Conservation (phyloP, 2,113 vertebrate species). For the Nannobrachium achirus region DNA sequence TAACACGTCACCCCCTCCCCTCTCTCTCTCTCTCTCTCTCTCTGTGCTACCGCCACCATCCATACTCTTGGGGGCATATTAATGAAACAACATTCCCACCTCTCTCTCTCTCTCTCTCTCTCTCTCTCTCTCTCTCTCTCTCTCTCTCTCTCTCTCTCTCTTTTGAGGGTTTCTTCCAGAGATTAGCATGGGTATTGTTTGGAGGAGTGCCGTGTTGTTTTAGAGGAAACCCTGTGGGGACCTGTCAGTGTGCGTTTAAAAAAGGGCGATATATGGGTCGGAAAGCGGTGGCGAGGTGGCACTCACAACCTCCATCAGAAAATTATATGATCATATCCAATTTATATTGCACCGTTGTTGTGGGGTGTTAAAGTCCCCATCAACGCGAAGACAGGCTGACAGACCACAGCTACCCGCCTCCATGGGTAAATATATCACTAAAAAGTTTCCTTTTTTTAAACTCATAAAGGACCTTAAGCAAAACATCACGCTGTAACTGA, state of each 20-base stretch:
- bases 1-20: conserved; percentile 51
- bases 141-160: conserved; percentile 39
- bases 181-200: conserved; percentile 62
- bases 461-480: background rate
- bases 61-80: conserved; percentile 63
- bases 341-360: background rate
- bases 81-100: conserved; percentile 60
- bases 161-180: conserved; percentile 56
- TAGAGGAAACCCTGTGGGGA: conserved; percentile 36
- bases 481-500: conserved; percentile 23
- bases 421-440: too few relatives aligned
- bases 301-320: conserved; percentile 32
- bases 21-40: conserved; percentile 35
- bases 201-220: conserved; percentile 49
- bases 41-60: conserved; percentile 45
- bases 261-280: conserved; percentile 10
- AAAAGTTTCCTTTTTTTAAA: background rate
- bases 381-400: background rate
- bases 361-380: conserved; percentile 5
- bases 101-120: background rate
- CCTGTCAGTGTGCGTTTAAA: conserved; percentile 25
- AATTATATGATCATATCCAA: background rate
- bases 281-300: background rate
- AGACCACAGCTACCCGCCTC: too few relatives aligned
- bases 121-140: conserved; percentile 26